Evolutionary conservation across 2,888 invertebrate species (phyloP).

Genomic region (Caenorhabditis macrosperma): DNA sequence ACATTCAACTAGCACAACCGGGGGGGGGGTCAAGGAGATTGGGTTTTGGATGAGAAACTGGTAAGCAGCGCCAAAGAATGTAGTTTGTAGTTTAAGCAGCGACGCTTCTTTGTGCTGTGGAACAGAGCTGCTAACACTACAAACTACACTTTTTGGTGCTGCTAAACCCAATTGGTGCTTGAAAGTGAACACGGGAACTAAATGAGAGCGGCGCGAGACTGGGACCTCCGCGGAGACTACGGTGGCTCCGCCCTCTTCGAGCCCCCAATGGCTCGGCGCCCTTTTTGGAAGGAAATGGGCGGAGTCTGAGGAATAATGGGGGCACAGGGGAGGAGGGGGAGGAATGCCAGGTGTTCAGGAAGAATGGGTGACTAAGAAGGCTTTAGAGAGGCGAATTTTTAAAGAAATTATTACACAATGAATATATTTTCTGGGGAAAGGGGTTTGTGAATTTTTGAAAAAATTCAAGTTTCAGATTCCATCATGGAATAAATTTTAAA

Average conservation of each 20-base stretch:
- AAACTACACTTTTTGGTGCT: neutral
- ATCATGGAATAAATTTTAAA: too few relatives aligned
- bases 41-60: too few relatives aligned
- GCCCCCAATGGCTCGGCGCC: neutral
- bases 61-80: neutral
- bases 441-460: too few relatives aligned
- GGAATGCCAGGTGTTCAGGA: neutral
- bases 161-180: neutral
- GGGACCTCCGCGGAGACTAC: neutral
- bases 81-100: neutral
- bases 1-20: too few relatives aligned
- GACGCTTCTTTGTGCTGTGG: neutral
- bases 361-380: too few relatives aligned
- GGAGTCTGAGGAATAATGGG: neutral
- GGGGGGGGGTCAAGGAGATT: too few relatives aligned
- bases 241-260: neutral
- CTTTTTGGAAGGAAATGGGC: neutral
- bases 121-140: neutral
- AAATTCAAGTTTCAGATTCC: too few relatives aligned
- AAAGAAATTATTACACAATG: too few relatives aligned
- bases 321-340: neutral
- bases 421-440: too few relatives aligned
- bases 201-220: neutral
- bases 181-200: neutral
- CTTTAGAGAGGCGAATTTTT: too few relatives aligned